Evolutionary conservation across 1,140 invertebrate species (phyloP).

Genomic region (Drosophila sturtevanti): DNA sequence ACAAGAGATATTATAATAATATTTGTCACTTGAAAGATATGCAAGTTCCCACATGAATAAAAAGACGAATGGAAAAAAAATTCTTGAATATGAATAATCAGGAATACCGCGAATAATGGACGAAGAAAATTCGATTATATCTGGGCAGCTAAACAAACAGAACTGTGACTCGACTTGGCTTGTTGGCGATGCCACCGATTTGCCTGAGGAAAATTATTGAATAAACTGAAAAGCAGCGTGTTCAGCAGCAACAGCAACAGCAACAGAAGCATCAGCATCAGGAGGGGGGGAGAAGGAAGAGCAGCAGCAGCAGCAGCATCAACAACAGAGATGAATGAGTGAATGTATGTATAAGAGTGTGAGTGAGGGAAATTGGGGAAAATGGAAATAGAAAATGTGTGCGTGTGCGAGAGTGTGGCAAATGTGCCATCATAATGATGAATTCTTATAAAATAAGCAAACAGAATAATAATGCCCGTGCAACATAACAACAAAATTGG

Average conservation of each 20-base stretch:
- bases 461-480: not conserved
- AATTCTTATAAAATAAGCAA: slow-evolving; percentile 36
- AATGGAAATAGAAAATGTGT: slow-evolving; percentile 73
- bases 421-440: slow-evolving; percentile 42
- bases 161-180: slow-evolving; percentile 40
- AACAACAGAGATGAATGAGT: slow-evolving; percentile 13
- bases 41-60: too few species aligned
- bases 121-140: slow-evolving; percentile 40
- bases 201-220: slow-evolving; percentile 62
- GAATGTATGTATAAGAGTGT: slow-evolving; percentile 12
- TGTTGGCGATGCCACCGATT: slow-evolving; percentile 6
- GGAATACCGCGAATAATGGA: too few species aligned
- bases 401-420: slow-evolving; percentile 33
- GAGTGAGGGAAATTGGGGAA: slow-evolving; percentile 26
- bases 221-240: slow-evolving; percentile 37
- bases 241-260: slow-evolving; percentile 6
- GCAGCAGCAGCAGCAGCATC: slow-evolving; percentile 7
- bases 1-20: too few species aligned
- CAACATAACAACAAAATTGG: slow-evolving; percentile 20
- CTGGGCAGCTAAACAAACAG: slow-evolving; percentile 71
- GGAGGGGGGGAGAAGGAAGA: too few species aligned
- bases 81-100: slow-evolving; percentile 32
- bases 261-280: slow-evolving; percentile 13
- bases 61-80: not conserved
- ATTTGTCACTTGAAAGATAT: slow-evolving; percentile 13